A percentile compares a stretch with the other conserved stretches of the same genome.
These are phyloP conservation scores for Lasioglossum leucozonium DNA, from an alignment of 2,888 invertebrate species.

Conservation along the genomic window DNA sequence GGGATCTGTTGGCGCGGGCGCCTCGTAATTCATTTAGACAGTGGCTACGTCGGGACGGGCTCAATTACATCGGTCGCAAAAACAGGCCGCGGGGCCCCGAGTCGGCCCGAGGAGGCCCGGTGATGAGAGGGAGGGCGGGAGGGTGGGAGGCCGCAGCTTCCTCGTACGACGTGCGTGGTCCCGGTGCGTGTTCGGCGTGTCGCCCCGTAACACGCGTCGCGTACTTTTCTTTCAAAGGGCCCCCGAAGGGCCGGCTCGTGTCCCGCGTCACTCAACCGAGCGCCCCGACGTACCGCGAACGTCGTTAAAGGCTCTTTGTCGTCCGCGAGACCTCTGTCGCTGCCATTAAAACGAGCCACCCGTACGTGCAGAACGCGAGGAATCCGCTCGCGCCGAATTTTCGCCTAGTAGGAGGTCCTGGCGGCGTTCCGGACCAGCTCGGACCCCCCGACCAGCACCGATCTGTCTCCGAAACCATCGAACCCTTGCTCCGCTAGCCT, in stretches of 20 bases:
- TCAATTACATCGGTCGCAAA: slow-evolving; percentile 81
- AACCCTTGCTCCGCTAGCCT: background rate
- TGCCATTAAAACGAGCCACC: slow-evolving; percentile 43
- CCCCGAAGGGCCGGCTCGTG: slow-evolving; percentile 62
- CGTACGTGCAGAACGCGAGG: slow-evolving; percentile 48
- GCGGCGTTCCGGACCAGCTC: background rate
- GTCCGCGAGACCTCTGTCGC: slow-evolving; percentile 26
- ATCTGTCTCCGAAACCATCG: background rate
- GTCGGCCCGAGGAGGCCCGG: slow-evolving; percentile 51
- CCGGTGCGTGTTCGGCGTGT: slow-evolving; percentile 42
- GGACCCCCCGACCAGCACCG: background rate
- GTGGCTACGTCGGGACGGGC: slow-evolving; percentile 77
- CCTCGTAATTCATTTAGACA: slow-evolving; percentile 80
- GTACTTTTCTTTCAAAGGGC: slow-evolving; percentile 30
- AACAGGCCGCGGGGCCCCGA: slow-evolving; percentile 57
- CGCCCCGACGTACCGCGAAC: slow-evolving; percentile 30
- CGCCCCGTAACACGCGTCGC: slow-evolving; percentile 46
- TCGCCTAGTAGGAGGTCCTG: slow-evolving; percentile 18
- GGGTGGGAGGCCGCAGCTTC: slow-evolving; percentile 68
- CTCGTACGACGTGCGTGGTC: slow-evolving; percentile 84
- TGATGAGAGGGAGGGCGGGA: background rate
- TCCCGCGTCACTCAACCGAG: slow-evolving; percentile 64
- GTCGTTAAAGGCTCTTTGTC: slow-evolving; percentile 65
- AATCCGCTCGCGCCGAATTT: slow-evolving; percentile 18
- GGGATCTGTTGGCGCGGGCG: slow-evolving; percentile 61